Conservation (phyloP, 2,113 vertebrate species). For the Lamprologus sp. region DNA sequence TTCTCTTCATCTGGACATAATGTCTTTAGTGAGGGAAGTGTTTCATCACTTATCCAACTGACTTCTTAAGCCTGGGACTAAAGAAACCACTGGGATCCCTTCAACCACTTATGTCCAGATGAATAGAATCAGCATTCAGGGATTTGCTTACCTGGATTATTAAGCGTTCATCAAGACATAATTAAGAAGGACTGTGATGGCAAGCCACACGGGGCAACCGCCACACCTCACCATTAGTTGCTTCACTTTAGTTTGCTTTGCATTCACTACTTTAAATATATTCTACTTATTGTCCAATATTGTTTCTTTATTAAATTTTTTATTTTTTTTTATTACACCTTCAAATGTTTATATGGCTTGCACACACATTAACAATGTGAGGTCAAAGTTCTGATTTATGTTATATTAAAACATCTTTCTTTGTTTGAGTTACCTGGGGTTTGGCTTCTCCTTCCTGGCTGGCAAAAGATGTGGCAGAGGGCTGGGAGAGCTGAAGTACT, state of each 20-base stretch:
- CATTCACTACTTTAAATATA: neutral
- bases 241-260: neutral
- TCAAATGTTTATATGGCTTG: fast-evolving
- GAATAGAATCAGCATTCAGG: neutral
- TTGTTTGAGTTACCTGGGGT: neutral
- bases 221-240: neutral
- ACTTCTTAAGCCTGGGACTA: neutral
- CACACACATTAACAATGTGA: neutral
- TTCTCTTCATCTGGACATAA: neutral
- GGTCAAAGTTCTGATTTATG: neutral
- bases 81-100: neutral
- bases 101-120: neutral
- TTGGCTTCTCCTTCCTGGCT: neutral
- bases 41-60: neutral
- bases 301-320: neutral
- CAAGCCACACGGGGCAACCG: neutral
- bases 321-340: neutral
- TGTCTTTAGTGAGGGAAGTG: neutral
- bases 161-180: neutral
- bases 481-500: neutral
- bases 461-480: neutral
- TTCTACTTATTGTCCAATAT: neutral
- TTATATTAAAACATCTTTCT: neutral
- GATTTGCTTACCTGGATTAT: neutral
- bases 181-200: neutral